Conservation (phyloP, 2,888 invertebrate species). For the Ypsolopha scabrella region DNA sequence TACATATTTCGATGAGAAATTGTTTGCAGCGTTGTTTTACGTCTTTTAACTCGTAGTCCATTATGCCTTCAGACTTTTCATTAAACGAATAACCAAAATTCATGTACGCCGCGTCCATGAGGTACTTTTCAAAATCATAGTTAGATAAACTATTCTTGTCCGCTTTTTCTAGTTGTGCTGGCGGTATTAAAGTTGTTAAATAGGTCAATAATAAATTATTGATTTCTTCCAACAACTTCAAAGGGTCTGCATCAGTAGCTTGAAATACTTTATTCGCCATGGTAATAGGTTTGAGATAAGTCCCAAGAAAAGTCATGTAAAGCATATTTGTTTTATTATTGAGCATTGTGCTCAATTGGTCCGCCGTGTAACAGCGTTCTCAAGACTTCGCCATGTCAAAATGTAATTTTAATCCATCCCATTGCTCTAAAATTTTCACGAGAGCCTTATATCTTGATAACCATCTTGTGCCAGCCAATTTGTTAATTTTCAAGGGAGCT, state of each 20-base stretch:
- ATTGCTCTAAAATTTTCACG: slow-evolving; percentile 1
- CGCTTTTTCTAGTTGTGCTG: slow-evolving; percentile 7
- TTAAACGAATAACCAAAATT: no score
- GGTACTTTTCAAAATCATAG: slow-evolving; percentile 3
- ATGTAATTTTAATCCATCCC: neutral
- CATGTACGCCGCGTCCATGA: slow-evolving; percentile 3
- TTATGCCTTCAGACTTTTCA: no score
- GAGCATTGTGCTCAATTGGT: neutral
- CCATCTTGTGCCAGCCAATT: slow-evolving; percentile 1
- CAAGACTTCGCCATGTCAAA: neutral
- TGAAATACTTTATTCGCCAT: slow-evolving; percentile 8
- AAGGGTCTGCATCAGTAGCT: slow-evolving; percentile 6
- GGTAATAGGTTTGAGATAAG: slow-evolving; percentile 9
- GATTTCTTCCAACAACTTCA: slow-evolving; percentile 3
- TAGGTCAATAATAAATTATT: slow-evolving; percentile 6
- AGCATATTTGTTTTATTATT: no score
- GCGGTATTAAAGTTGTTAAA: slow-evolving; percentile 2
- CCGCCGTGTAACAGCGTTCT: neutral
- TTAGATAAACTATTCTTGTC: slow-evolving; percentile 3
- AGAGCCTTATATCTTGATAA: neutral
- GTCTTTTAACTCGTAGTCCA: no score
- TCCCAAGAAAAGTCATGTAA: slow-evolving; percentile 8
- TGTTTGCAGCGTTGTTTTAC: neutral
- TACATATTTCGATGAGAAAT: neutral
- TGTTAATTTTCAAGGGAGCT: neutral